These are phyloP conservation scores for Augochlorella aurata DNA, from an alignment of 2,888 invertebrate species.

Conservation along the genomic window DNA sequence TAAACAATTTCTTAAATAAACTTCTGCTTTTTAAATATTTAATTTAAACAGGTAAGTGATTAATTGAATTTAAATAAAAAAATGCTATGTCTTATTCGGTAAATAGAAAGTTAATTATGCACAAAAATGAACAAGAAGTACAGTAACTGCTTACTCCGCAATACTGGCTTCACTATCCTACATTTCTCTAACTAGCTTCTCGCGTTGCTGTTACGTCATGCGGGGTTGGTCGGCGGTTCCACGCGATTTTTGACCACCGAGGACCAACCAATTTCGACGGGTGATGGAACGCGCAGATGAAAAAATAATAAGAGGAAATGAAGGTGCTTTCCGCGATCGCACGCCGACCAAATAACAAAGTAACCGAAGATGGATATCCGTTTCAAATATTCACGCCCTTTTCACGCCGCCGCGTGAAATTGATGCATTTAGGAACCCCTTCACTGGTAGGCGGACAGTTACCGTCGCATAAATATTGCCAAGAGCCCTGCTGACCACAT, in stretches of 20 bases:
- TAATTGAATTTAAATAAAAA: too few relatives aligned
- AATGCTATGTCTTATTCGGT: too few relatives aligned
- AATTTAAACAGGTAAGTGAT: too few relatives aligned
- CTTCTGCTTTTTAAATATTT: too few relatives aligned
- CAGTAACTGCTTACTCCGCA: too few relatives aligned
- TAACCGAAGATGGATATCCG: slow-evolving; percentile 81
- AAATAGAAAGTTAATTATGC: too few relatives aligned
- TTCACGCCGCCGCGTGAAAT: slow-evolving; percentile 78
- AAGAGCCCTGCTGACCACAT: slow-evolving; percentile 75
- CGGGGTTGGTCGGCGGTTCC: background rate
- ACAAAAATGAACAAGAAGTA: too few relatives aligned
- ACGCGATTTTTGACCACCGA: background rate
- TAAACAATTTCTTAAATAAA: too few relatives aligned
- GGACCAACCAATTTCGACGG: slow-evolving; percentile 17
- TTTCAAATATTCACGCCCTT: slow-evolving; percentile 82
- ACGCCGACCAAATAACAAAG: slow-evolving; percentile 72
- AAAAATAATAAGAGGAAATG: slow-evolving; percentile 48
- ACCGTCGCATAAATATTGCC: slow-evolving; percentile 80
- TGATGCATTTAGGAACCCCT: slow-evolving; percentile 81
- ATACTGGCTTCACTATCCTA: too few relatives aligned
- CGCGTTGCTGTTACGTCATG: background rate
- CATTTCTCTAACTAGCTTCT: background rate
- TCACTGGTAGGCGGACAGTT: slow-evolving; percentile 81
- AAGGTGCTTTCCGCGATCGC: slow-evolving; percentile 59
- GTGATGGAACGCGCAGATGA: slow-evolving; percentile 14